phyloP scores from a whole-genome alignment of 2,797 vertebrate species.

The Oreochromis grahami region DNA sequence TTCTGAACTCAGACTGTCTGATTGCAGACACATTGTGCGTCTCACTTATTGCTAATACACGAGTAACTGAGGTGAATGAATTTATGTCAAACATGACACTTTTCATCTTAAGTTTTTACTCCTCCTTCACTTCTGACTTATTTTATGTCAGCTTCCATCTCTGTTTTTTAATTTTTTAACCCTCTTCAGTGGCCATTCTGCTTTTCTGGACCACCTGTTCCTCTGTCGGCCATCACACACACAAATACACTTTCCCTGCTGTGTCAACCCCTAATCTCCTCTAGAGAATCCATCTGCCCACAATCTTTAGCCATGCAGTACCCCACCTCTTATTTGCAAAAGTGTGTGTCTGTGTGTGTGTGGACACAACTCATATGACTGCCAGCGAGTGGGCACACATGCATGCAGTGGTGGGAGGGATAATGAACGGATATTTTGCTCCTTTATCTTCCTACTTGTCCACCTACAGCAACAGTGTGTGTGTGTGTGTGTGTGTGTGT shows the following conservation, averaged over 20 bases:
- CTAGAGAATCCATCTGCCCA: conserved; percentile 61
- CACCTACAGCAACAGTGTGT: conserved; percentile 33
- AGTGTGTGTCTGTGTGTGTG: not conserved
- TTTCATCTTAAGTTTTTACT: not conserved
- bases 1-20: conserved; percentile 4
- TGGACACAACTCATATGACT: not conserved
- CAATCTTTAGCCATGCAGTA: conserved; percentile 27
- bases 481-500: not conserved
- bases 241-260: conserved; percentile 14
- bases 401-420: not conserved
- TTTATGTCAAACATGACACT: not conserved
- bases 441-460: conserved; percentile 50
- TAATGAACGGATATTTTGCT: conserved; percentile 34
- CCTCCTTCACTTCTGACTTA: not conserved
- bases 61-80: not conserved
- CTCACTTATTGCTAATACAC: conserved; percentile 7
- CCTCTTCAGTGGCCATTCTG: conserved; percentile 5
- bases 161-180: not conserved
- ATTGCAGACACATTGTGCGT: conserved; percentile 12
- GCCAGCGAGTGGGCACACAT: conserved; percentile 29
- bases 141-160: not conserved
- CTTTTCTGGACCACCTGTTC: conserved; percentile 33
- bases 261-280: conserved; percentile 43
- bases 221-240: not conserved
- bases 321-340: conserved; percentile 7